Evolutionary conservation across 2,113 vertebrate genomes (phyloP).

Genomic region (human (Homo sapiens)): DNA sequence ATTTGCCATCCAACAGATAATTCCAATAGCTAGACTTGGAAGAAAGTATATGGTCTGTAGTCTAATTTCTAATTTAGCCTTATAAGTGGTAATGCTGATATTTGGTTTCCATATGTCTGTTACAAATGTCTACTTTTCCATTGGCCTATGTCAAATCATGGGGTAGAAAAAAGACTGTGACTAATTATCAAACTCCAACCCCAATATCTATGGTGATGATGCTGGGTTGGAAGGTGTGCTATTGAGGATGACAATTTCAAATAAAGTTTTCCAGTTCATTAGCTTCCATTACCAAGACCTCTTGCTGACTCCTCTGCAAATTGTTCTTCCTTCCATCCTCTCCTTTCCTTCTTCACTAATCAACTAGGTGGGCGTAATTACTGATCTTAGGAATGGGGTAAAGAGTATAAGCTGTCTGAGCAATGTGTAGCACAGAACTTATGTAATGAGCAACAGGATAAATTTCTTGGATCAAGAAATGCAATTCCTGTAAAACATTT

Average conservation of each 20-base stretch:
- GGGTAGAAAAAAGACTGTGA: not conserved
- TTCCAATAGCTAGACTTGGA: not conserved
- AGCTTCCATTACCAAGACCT: not conserved
- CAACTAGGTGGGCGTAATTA: not conserved
- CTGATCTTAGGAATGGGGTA: not conserved
- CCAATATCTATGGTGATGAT: not conserved
- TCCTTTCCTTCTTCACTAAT: not conserved
- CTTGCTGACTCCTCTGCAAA: not conserved
- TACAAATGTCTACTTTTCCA: not conserved
- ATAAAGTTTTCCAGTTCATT: not conserved
- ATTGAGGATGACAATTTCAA: not conserved
- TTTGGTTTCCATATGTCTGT: not conserved
- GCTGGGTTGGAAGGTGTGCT: not conserved
- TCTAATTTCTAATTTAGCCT: not conserved
- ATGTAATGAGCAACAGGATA: not conserved
- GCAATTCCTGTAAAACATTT: not conserved
- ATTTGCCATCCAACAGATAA: not conserved
- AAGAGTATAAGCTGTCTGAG: not conserved
- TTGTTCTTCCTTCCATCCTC: not conserved
- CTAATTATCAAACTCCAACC: not conserved
- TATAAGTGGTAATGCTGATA: not conserved
- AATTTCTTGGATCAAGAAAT: not conserved
- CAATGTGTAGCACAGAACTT: not conserved
- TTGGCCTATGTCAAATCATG: not conserved
- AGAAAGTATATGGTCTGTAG: not conserved